These are phyloP conservation scores for Metallyticus violacea DNA, from an alignment of 2,888 invertebrate species.

Conservation along the genomic window DNA sequence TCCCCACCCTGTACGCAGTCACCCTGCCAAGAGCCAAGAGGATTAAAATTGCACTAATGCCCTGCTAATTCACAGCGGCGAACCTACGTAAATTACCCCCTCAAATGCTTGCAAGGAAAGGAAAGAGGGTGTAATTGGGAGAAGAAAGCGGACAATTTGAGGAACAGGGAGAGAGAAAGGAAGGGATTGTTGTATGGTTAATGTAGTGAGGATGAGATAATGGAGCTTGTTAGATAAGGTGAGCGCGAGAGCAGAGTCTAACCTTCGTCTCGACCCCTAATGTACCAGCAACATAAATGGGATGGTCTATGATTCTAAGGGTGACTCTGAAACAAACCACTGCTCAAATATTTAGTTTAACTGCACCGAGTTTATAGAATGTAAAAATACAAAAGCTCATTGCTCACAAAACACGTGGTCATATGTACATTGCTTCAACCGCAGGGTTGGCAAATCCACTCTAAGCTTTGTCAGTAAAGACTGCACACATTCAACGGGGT, in stretches of 20 bases:
- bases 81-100: slow-evolving; percentile 30
- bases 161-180: slow-evolving; percentile 15
- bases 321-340: background rate
- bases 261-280: too few relatives aligned
- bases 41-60: slow-evolving; percentile 36
- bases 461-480: too few relatives aligned
- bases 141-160: too few relatives aligned
- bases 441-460: too few relatives aligned
- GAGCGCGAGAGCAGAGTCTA: background rate
- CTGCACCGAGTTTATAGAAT: background rate
- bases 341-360: background rate
- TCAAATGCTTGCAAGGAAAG: background rate
- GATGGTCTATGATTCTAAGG: background rate
- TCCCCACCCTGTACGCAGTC: background rate
- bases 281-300: background rate
- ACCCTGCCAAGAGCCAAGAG: slow-evolving; percentile 25
- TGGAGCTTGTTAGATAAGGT: slow-evolving; percentile 15
- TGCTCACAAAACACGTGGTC: background rate
- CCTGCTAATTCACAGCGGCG: slow-evolving; percentile 34
- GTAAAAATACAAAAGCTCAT: background rate
- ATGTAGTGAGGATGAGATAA: slow-evolving; percentile 20
- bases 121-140: slow-evolving; percentile 19
- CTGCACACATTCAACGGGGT: too few relatives aligned
- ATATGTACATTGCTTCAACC: background rate
- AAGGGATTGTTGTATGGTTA: slow-evolving; percentile 18